Conservation (phyloP, 2,888 invertebrate genomes). For the Diarsia dahlii region DNA sequence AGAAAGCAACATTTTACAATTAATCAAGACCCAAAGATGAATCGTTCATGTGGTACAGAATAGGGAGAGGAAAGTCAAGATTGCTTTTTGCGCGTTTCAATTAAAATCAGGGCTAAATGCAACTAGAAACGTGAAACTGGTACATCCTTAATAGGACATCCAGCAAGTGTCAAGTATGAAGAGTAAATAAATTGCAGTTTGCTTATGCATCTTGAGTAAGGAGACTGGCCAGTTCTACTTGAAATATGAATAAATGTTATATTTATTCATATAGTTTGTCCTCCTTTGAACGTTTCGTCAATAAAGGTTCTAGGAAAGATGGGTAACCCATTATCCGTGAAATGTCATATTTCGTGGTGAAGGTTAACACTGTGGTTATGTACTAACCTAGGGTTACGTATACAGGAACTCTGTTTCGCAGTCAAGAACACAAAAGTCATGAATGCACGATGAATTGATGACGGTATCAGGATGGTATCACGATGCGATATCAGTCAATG, state of each 20-base stretch:
- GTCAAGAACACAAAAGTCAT: constrained; percentile 61
- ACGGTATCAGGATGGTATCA: constrained; percentile 22
- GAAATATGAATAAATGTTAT: background rate
- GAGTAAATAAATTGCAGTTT: constrained; percentile 1
- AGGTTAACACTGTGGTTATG: constrained; percentile 26
- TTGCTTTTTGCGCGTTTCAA: background rate
- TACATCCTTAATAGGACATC: constrained; percentile 3
- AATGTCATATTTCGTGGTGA: background rate
- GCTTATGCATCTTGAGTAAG: background rate
- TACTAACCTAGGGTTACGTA: constrained; percentile 15
- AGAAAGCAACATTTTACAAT: too few relatives aligned
- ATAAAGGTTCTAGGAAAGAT: background rate
- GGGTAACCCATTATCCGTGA: background rate
- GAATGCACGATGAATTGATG: constrained; percentile 41
- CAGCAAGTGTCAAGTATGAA: background rate
- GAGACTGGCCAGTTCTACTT: background rate
- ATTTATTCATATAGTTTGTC: background rate
- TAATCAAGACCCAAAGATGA: background rate
- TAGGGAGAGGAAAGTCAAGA: background rate
- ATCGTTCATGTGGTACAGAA: background rate
- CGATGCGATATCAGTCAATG: constrained; percentile 36
- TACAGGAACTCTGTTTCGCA: constrained; percentile 16
- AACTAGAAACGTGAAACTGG: background rate
- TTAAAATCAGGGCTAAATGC: background rate
- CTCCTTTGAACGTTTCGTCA: background rate